Evolutionary conservation across 2,113 vertebrate species (phyloP).

Genomic region (Lepus americanus): DNA sequence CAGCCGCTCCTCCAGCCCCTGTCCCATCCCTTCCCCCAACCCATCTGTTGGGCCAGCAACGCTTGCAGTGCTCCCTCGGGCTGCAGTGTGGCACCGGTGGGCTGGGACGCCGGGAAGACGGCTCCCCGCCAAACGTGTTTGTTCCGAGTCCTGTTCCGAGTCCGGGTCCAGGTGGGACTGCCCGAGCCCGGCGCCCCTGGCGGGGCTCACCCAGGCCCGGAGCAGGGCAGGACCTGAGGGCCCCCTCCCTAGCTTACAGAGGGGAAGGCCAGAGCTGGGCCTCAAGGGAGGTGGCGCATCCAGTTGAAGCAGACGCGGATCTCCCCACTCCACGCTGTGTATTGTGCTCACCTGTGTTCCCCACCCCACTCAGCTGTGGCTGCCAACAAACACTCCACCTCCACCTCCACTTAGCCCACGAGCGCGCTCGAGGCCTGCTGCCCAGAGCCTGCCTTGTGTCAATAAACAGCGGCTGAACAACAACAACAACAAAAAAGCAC

Average conservation of each 20-base stretch:
- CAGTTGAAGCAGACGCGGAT: not conserved
- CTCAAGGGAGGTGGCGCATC: not conserved
- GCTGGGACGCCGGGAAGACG: slow-evolving; percentile 27
- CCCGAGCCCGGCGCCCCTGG: not conserved
- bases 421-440: slow-evolving; percentile 50
- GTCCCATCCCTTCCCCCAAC: too few relatives aligned
- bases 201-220: not conserved
- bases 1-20: too few relatives aligned
- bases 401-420: not conserved
- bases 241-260: not conserved
- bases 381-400: slow-evolving; percentile 33
- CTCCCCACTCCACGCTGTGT: not conserved
- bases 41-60: too few relatives aligned
- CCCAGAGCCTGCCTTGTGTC: slow-evolving; percentile 65
- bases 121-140: not conserved
- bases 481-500: not conserved
- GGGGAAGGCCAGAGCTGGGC: not conserved
- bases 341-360: not conserved
- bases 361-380: not conserved
- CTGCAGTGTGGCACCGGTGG: slow-evolving; percentile 45
- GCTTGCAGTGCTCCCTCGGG: too few relatives aligned
- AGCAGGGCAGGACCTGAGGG: not conserved
- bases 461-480: slow-evolving; percentile 81
- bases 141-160: too few relatives aligned
- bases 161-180: not conserved